Evolutionary conservation across 2,888 invertebrate genomes (phyloP), one percentile per base, ranked within the genome.

Genomic region (Caenorhabditis virilis): DNA sequence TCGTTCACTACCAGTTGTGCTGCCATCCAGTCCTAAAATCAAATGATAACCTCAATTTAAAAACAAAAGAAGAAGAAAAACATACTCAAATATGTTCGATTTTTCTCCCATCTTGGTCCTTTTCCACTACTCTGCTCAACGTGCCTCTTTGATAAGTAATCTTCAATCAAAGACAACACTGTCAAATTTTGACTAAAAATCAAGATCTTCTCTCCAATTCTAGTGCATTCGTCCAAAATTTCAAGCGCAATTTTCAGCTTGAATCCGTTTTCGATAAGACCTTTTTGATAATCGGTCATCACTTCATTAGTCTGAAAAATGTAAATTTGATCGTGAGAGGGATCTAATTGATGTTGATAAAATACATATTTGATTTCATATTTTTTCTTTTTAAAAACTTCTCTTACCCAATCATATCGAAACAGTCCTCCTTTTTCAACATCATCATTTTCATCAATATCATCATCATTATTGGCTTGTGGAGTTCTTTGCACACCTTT

Each of bases 101-200:
- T 93, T 80, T 90, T 89, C 57, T 89, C 88, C 95, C 95, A 95
- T 13, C 43, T 33, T 16, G 45, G 49, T 1, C 23, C 47, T 15
- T 4, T 15, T 13, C 69, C 75, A 33, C 70, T 59, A 38, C 54
- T 57, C 59, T 85, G 84, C 11, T 88, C 88, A 20, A 72, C 85
- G 74, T 84, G 83, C 78, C 89, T 89, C 80, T 88, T 88, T 81
- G 90, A 90, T 69, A 97, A 87, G 84, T 93, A 93, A 83, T 92
- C 91, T 87, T 98, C 97, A 65, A 98, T 91, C 62, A 95, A 88
- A 87, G 94, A 92, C 71, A 98, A 86, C 0, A 97, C 97, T 76
- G 95, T 90, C 59, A 98, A 87, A 79, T 94, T 95, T 85, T 97
- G 95, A 78, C 95, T 95, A 76, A 98, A 98, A 3, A 97, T 89